These are phyloP conservation scores for Gephyroberyx darwinii DNA, from an alignment of 2,797 vertebrate genomes.

Conservation along the genomic window DNA sequence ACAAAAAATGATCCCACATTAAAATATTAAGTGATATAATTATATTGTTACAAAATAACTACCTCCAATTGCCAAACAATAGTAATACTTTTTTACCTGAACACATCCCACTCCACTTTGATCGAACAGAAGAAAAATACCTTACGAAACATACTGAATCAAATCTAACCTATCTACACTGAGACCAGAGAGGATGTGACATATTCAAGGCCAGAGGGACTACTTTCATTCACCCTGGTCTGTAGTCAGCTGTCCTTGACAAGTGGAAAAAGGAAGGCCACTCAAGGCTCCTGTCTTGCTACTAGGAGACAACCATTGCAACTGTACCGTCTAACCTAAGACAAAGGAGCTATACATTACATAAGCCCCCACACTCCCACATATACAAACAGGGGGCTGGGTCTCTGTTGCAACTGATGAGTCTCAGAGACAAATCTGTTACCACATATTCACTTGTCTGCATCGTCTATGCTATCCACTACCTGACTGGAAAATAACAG, in stretches of 20 bases:
- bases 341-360: not conserved
- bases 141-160: conserved; percentile 60
- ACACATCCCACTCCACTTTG: conserved; percentile 56
- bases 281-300: conserved; percentile 40
- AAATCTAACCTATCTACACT: conserved; percentile 3
- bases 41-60: not conserved
- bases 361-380: not conserved
- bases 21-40: not conserved
- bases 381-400: not conserved
- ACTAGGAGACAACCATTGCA: not conserved
- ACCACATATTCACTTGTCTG: not conserved
- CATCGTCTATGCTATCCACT: not conserved
- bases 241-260: conserved; percentile 71
- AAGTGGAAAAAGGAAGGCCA: conserved; percentile 44
- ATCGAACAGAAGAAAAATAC: conserved; percentile 45
- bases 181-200: conserved; percentile 32
- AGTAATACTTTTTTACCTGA: conserved; percentile 49
- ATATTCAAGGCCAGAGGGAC: conserved; percentile 11
- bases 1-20: not conserved
- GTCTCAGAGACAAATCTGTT: not conserved
- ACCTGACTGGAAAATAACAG: not conserved
- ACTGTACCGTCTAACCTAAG: not conserved
- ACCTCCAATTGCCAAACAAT: not conserved
- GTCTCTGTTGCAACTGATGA: not conserved
- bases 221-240: conserved; percentile 20